Base-by-base conservation (phyloP, 2,113 vertebrate species). In the Regulus satrapa region DNA sequence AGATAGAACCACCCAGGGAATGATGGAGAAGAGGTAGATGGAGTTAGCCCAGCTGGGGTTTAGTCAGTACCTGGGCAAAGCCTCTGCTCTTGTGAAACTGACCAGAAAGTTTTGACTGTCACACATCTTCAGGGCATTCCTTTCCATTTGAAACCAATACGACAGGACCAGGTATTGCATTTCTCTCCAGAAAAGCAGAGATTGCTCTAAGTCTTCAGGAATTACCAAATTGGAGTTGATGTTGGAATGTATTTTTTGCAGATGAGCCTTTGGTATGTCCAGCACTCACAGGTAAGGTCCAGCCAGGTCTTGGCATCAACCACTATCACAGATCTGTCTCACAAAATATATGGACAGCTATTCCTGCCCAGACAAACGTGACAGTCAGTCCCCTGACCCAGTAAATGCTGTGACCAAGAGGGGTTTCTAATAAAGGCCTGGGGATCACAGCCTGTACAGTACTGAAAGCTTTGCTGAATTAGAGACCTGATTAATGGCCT, bases 401-500 rank as follows among this genome's bases (percentile, higher is more conserved):
- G 75, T 61, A 82, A 92, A 48, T 28, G 54, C 90, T 58, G 73
- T 62, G 78, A 58, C 41, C 7, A 5, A 25, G 88, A 48, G 75
- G 29, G 40, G 69, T 67, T 94, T 67, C 85, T 88, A 88, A 85
- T 85, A 78, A 49, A 62, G 88, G 62, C 61, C 52, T 2, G 18
- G 82, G 85, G 76, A 90, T 52, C 3, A 2, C 75, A 68, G 88
- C 93, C 28, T 31, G 66, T 90, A 92, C 93, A 75, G 78, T 59
- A 64, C 0, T 5, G 83, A 34, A 68, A 77, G 89, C 95, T 96
- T 86, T 69, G 51, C 55, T 62, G 93, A 87, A 91, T 96, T 97
- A 94, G 84, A 81, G 87, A 81, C 80, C 72, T 89, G 92, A 89
- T 95, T 88, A 94, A 86, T 10, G 11, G 83, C 76, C 84, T 69